Percentiles rank a stretch among this genome's conserved stretches.
Evolutionary conservation across 2,888 invertebrate species (phyloP).

Genomic region (Lepidocyrtinus sp.): DNA sequence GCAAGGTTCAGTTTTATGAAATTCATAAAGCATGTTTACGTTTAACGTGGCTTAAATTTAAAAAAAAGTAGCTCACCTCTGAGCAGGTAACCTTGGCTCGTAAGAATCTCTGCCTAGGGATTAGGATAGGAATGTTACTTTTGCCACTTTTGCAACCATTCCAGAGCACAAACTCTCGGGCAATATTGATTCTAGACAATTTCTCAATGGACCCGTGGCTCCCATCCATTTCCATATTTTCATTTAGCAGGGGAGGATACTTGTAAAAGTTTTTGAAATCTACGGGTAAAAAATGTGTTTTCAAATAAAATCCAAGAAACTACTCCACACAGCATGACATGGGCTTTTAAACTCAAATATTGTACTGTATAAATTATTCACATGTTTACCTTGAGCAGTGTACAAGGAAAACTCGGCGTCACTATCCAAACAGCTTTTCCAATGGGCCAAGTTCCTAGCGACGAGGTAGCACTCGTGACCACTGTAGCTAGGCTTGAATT

Average conservation of each 20-base stretch:
- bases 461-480: conserved; percentile 71
- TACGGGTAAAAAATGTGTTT: too few species aligned
- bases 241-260: conserved; percentile 73
- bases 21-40: too few species aligned
- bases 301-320: too few species aligned
- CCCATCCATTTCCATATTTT: conserved; percentile 55
- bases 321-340: too few species aligned
- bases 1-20: too few species aligned
- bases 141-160: conserved; percentile 12
- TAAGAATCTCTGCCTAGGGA: conserved; percentile 80
- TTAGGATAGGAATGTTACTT: conserved; percentile 58
- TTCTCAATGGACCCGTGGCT: conserved; percentile 61
- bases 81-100: conserved; percentile 77
- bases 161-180: conserved; percentile 43
- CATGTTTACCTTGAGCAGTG: conserved; percentile 72
- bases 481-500: conserved; percentile 55
- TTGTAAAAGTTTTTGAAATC: conserved; percentile 74
- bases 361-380: background rate
- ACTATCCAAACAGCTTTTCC: conserved; percentile 75
- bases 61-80: conserved; percentile 73
- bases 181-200: conserved; percentile 47
- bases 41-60: too few species aligned
- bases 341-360: conserved; percentile 22
- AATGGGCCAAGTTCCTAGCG: conserved; percentile 78
- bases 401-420: conserved; percentile 70